Conservation (phyloP, 2,113 vertebrate genomes). For the Orthonyx spaldingii region DNA sequence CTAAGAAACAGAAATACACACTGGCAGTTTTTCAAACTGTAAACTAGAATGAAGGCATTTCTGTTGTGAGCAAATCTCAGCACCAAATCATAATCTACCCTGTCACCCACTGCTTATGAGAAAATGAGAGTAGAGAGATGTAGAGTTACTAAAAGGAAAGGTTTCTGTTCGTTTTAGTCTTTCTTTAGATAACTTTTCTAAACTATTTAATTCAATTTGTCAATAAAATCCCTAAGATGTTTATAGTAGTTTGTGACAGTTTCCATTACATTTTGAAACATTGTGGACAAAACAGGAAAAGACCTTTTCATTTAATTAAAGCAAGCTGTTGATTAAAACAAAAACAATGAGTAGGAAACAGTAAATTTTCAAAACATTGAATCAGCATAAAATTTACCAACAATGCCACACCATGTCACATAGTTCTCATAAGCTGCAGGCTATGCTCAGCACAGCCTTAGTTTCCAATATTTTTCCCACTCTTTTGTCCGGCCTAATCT, state of each 20-base stretch:
- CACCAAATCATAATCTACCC: background rate
- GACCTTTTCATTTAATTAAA: background rate
- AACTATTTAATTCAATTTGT: background rate
- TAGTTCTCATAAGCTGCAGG: background rate
- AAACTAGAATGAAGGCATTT: background rate
- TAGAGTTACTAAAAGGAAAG: background rate
- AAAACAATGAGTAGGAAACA: background rate
- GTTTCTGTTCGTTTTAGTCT: background rate
- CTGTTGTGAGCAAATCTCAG: background rate
- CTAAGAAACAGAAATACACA: background rate
- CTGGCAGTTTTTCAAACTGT: background rate
- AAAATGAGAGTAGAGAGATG: background rate
- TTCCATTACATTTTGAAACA: background rate
- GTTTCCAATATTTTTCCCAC: background rate
- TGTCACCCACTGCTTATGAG: background rate
- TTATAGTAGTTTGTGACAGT: background rate
- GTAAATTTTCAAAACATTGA: background rate
- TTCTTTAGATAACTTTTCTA: background rate
- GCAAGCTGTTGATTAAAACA: background rate
- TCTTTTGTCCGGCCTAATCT: background rate
- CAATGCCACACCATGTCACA: rapidly evolving
- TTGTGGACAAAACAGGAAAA: background rate
- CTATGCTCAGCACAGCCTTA: background rate
- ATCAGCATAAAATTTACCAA: background rate
- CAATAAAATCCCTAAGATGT: background rate